A percentile compares a stretch with the other conserved stretches of the same genome.
Conservation (phyloP, 2,888 invertebrate species). For the Dolichomitus sp. region DNA sequence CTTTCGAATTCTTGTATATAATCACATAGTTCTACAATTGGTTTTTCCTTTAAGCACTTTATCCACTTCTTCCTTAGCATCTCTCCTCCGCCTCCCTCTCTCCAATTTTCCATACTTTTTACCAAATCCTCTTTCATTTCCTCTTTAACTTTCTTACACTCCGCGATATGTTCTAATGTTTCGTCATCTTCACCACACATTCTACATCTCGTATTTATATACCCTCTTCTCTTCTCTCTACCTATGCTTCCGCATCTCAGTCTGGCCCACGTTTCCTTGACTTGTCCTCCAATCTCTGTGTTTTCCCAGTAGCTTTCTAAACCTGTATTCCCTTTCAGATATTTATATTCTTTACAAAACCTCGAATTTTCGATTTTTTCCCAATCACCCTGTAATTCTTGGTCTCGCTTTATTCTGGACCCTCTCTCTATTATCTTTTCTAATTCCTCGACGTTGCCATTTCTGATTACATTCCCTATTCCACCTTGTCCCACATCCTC, state of each 20-base stretch:
- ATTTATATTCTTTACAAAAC: not conserved
- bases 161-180: too few relatives aligned
- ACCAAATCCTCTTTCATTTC: not conserved
- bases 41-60: not conserved
- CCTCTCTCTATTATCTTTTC: not conserved
- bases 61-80: not conserved
- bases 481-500: conserved; percentile 19
- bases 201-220: too few relatives aligned
- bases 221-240: not conserved
- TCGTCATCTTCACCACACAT: too few relatives aligned
- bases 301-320: not conserved
- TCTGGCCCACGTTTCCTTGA: too few relatives aligned
- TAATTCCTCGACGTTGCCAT: not conserved
- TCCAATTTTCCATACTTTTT: not conserved
- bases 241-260: too few relatives aligned
- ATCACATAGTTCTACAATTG: too few relatives aligned
- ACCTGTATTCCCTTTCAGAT: too few relatives aligned
- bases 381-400: not conserved
- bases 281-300: too few relatives aligned
- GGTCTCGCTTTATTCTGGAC: too few relatives aligned
- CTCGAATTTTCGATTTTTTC: not conserved
- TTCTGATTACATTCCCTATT: not conserved
- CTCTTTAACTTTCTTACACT: too few relatives aligned
- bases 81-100: not conserved
- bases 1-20: too few relatives aligned